Conservation (phyloP, 2,113 vertebrate species). For the Myrmecobius fasciatus region DNA sequence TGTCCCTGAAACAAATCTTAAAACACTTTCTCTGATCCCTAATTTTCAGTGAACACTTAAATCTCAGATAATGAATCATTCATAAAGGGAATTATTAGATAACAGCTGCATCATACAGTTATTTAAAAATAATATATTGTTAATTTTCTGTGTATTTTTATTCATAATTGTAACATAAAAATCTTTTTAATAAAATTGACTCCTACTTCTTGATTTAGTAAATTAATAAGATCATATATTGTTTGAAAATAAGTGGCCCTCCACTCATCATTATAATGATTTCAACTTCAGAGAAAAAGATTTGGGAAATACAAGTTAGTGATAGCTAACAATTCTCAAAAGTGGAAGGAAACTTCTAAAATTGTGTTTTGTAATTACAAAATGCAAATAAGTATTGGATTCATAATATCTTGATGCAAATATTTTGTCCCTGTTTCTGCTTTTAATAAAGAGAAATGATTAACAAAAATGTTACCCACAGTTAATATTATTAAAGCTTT, state of each 20-base stretch:
- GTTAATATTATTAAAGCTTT: neutral
- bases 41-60: neutral
- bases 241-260: neutral
- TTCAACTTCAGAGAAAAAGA: neutral
- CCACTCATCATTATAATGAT: neutral
- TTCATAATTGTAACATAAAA: neutral
- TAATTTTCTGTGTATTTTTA: neutral
- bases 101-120: neutral
- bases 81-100: neutral
- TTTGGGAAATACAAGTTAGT: neutral
- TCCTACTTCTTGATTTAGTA: neutral
- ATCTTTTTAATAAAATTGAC: neutral
- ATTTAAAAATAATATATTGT: neutral
- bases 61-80: neutral
- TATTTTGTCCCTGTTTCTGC: neutral
- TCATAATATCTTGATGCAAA: neutral
- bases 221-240: neutral
- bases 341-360: neutral
- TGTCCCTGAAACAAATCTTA: neutral
- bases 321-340: neutral
- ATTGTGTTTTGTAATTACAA: neutral
- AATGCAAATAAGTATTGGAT: neutral
- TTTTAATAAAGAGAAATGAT: neutral
- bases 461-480: neutral
- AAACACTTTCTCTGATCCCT: neutral